Evolutionary conservation across 2,113 vertebrate species (phyloP).

Genomic region (human): DNA sequence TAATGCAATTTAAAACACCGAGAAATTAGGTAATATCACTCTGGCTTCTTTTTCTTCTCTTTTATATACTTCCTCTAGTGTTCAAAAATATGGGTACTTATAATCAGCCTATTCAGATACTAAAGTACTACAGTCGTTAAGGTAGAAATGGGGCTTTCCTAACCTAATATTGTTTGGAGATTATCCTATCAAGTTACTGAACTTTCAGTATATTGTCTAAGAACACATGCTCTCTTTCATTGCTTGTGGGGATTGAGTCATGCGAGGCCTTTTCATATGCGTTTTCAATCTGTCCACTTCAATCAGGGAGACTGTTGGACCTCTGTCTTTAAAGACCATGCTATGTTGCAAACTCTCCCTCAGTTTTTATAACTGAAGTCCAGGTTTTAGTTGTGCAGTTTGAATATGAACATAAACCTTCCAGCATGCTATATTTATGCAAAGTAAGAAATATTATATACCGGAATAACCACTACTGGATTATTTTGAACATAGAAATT

Average conservation of each 20-base stretch:
- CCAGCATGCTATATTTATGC: not conserved
- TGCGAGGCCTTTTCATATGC: not conserved
- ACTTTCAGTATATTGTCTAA: not conserved
- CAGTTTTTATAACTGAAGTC: not conserved
- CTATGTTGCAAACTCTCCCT: not conserved
- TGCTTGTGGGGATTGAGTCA: not conserved
- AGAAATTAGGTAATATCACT: not conserved
- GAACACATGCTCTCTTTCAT: not conserved
- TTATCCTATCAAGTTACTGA: not conserved
- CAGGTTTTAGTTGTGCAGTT: not conserved
- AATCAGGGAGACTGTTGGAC: not conserved
- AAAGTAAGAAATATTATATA: not conserved
- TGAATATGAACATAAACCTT: not conserved
- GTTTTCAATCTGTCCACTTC: not conserved
- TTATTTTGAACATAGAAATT: not conserved
- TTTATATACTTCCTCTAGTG: conserved; percentile 68
- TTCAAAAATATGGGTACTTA: conserved; percentile 50
- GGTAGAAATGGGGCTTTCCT: not conserved
- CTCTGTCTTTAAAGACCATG: not conserved
- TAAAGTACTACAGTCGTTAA: not conserved
- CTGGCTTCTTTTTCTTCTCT: not conserved
- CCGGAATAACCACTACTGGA: not conserved
- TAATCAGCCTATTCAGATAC: not conserved
- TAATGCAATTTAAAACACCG: not conserved
- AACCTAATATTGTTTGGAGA: not conserved